phyloP scores from a whole-genome alignment of 2,888 invertebrate genomes.

The Epinotia ramella region DNA sequence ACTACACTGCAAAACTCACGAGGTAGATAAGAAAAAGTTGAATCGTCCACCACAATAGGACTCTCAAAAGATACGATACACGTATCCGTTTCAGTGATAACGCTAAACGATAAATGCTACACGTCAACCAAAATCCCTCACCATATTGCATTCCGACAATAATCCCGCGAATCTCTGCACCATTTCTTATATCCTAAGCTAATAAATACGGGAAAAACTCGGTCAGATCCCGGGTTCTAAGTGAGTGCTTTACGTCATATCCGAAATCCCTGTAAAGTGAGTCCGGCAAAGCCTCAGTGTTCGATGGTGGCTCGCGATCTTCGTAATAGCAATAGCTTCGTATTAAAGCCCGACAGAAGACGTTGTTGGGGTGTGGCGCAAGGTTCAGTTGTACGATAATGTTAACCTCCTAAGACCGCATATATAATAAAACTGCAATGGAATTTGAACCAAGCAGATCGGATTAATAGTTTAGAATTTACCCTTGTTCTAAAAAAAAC shows the following conservation, averaged over 20 bases:
- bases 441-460: too few species aligned
- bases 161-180: constrained; percentile 69
- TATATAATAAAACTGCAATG: too few species aligned
- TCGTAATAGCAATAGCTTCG: constrained; percentile 85
- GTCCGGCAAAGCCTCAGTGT: constrained; percentile 79
- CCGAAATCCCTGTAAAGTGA: constrained; percentile 85
- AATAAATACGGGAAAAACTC: constrained; percentile 82
- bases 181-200: constrained; percentile 77
- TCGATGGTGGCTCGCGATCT: constrained; percentile 83
- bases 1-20: background rate
- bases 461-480: too few species aligned
- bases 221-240: constrained; percentile 73
- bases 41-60: background rate
- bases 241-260: constrained; percentile 85
- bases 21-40: background rate
- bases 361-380: constrained; percentile 73
- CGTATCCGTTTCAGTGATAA: constrained; percentile 16
- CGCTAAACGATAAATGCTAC: constrained; percentile 42
- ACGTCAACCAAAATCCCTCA: constrained; percentile 59
- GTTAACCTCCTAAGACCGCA: background rate
- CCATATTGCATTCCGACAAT: constrained; percentile 72
- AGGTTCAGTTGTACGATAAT: constrained; percentile 52
- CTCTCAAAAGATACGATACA: background rate
- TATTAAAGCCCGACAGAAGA: constrained; percentile 81
- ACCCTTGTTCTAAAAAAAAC: too few species aligned